A percentile compares a stretch with the other conserved stretches of the same genome.
These are phyloP conservation scores for Balanococcus diminutus DNA, from an alignment of 2,888 invertebrate genomes.

Conservation along the genomic window DNA sequence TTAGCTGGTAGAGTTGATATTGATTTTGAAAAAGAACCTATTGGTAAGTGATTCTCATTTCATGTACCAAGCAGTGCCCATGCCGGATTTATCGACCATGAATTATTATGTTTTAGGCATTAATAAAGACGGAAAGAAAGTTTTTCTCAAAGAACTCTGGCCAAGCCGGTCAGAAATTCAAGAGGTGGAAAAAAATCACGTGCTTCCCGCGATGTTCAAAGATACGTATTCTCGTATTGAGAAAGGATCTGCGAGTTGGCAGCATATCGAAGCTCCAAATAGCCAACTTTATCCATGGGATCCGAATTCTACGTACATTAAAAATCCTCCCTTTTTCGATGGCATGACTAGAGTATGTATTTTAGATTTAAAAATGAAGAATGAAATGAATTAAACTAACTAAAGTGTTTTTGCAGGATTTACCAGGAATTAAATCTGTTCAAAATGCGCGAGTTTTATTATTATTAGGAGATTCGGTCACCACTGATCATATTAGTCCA, in stretches of 20 bases:
- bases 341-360: conserved; percentile 71
- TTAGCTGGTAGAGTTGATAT: conserved; percentile 93
- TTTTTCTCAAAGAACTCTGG: conserved; percentile 95
- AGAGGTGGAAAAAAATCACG: conserved; percentile 81
- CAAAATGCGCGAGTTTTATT: conserved; percentile 80
- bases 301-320: conserved; percentile 88
- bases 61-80: not conserved
- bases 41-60: conserved; percentile 66
- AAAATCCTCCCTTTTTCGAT: conserved; percentile 94
- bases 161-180: conserved; percentile 90
- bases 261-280: conserved; percentile 76
- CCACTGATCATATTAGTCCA: conserved; percentile 98
- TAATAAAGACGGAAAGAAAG: conserved; percentile 70
- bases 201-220: conserved; percentile 96
- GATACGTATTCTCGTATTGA: conserved; percentile 87
- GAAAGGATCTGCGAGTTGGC: conserved; percentile 85
- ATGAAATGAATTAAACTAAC: not conserved
- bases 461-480: conserved; percentile 93
- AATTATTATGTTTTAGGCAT: conserved; percentile 44
- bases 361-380: not conserved
- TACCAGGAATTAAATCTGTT: conserved; percentile 70
- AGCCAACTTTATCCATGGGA: conserved; percentile 93
- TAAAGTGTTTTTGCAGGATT: conserved; percentile 63
- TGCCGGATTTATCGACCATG: not conserved
- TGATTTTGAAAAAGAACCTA: conserved; percentile 89